Evolutionary conservation across 2,113 vertebrate species (phyloP).

Genomic region (Sapajus apella): DNA sequence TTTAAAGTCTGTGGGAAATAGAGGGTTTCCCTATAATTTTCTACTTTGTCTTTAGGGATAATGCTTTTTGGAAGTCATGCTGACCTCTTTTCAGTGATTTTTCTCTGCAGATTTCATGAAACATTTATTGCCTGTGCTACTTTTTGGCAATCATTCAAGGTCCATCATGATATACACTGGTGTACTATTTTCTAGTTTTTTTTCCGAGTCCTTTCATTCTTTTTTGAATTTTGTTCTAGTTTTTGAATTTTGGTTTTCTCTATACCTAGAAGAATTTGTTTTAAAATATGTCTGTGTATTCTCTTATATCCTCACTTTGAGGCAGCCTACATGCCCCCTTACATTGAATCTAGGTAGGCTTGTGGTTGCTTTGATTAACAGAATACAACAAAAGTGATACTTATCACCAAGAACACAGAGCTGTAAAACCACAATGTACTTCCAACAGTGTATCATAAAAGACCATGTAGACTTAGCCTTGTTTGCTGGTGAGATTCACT

Average conservation of each 20-base stretch:
- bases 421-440: not conserved
- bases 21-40: not conserved
- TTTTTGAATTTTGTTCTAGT: not conserved
- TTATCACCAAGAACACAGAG: not conserved
- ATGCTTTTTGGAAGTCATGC: not conserved
- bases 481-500: not conserved
- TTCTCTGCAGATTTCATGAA: not conserved
- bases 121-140: not conserved
- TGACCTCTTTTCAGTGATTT: not conserved
- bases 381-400: not conserved
- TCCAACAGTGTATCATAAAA: not conserved
- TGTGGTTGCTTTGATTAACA: not conserved
- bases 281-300: not conserved
- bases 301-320: not conserved
- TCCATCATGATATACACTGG: fast-evolving
- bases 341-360: not conserved
- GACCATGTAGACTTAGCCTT: not conserved
- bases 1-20: not conserved
- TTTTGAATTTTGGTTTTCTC: conserved; percentile 8
- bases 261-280: not conserved
- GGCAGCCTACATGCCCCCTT: fast-evolving
- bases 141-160: not conserved
- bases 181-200: not conserved
- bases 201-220: not conserved
- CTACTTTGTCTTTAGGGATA: not conserved